Percentiles rank a stretch among this genome's conserved stretches.
Conservation (phyloP, 1,140 invertebrate genomes). For the Apis laboriosa region DNA sequence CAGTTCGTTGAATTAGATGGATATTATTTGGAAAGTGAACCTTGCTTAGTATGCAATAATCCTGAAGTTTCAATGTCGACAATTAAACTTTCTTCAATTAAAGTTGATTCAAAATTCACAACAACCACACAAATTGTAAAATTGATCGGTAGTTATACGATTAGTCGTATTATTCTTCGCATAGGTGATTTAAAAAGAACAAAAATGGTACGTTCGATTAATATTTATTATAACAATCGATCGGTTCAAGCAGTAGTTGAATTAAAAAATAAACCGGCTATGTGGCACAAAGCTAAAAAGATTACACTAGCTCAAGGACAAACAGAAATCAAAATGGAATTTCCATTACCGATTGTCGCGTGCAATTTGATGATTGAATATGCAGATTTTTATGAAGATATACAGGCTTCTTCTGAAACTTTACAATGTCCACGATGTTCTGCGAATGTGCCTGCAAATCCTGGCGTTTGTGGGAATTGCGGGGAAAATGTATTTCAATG, state of each 20-base stretch:
- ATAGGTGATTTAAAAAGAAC: conserved; percentile 97
- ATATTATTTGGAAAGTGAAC: conserved; percentile 97
- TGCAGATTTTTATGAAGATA: conserved; percentile 97
- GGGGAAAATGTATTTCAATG: conserved; percentile 99
- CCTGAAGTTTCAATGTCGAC: conserved; percentile 95
- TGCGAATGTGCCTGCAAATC: conserved; percentile 97
- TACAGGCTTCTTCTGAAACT: conserved; percentile 90
- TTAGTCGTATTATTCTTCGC: conserved; percentile 95
- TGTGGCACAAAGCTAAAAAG: conserved; percentile 98
- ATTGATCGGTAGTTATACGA: conserved; percentile 95
- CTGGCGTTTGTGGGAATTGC: conserved; percentile 98
- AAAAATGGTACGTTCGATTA: conserved; percentile 98
- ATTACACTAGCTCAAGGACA: conserved; percentile 94
- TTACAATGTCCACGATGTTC: conserved; percentile 97
- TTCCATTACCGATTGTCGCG: conserved; percentile 97
- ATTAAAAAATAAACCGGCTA: conserved; percentile 95
- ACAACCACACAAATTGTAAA: conserved; percentile 99
- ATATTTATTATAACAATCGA: conserved; percentile 98
- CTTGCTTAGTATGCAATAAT: conserved; percentile 98
- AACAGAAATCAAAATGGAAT: conserved; percentile 97
- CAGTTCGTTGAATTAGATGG: conserved; percentile 97
- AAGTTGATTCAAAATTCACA: conserved; percentile 98
- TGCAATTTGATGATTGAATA: conserved; percentile 99
- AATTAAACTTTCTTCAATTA: conserved; percentile 96
- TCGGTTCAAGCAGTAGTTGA: conserved; percentile 98